A percentile compares a stretch with the other conserved stretches of the same genome.
Evolutionary conservation across 1,140 invertebrate species (phyloP).

Genomic region (Dolichoris vasculosae): DNA sequence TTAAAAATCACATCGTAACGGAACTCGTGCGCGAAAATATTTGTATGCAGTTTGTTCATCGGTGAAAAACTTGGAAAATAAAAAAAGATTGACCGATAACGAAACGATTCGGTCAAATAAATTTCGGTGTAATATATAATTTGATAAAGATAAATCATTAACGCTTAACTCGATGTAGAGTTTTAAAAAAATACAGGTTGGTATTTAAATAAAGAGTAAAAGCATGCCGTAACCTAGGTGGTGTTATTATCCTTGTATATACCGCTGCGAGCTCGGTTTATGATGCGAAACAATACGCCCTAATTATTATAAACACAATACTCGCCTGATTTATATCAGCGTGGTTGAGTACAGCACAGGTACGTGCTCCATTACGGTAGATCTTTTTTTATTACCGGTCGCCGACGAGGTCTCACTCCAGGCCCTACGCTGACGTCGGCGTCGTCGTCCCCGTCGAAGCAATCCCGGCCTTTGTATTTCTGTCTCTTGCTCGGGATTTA

Average conservation of each 20-base stretch:
- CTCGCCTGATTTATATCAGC: neutral
- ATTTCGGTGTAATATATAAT: neutral
- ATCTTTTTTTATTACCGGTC: neutral
- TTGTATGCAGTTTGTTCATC: too few relatives aligned
- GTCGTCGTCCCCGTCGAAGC: too few relatives aligned
- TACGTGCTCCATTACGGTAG: neutral
- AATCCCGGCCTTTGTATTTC: too few relatives aligned
- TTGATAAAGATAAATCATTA: neutral
- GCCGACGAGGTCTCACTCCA: too few relatives aligned
- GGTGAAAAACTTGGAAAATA: too few relatives aligned
- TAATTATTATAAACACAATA: conserved; percentile 12
- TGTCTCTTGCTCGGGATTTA: neutral
- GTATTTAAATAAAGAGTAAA: neutral
- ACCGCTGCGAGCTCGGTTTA: neutral
- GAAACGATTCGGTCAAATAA: neutral
- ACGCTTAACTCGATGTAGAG: neutral
- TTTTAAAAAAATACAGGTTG: neutral
- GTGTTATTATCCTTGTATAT: neutral
- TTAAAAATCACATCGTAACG: neutral
- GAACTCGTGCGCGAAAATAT: neutral
- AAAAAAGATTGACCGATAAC: too few relatives aligned
- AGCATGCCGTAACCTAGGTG: neutral
- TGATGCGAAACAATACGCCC: neutral
- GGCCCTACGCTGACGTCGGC: too few relatives aligned
- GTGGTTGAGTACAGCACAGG: neutral